Conservation (phyloP, 2,797 vertebrate genomes). For the Vultur gryphus region DNA sequence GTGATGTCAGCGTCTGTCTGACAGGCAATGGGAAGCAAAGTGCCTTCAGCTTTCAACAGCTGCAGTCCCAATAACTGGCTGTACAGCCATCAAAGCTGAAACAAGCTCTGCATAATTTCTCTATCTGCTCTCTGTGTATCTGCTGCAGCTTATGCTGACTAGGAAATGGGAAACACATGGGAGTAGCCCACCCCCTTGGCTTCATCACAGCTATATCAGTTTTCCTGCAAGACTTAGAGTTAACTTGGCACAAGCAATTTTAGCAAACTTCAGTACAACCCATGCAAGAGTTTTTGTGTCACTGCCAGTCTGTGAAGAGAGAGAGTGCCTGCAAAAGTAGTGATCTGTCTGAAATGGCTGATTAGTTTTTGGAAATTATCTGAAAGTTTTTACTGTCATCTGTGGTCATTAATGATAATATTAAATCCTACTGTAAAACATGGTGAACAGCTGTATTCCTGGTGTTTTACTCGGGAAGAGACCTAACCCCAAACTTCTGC, state of each 20-base stretch:
- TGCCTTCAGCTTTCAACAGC: constrained; percentile 17
- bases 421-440: background rate
- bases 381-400: background rate
- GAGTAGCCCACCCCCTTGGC: constrained; percentile 15
- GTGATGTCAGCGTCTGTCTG: constrained; percentile 32
- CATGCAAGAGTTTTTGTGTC: background rate
- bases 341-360: background rate
- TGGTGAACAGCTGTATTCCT: background rate
- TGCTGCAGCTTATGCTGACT: constrained; percentile 59
- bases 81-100: constrained; percentile 57
- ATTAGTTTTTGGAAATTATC: constrained; percentile 19
- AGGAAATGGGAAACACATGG: constrained; percentile 74
- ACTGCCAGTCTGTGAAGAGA: constrained; percentile 8
- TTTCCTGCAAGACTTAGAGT: constrained; percentile 55
- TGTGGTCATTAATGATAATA: background rate
- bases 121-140: constrained; percentile 45
- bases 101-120: constrained; percentile 56
- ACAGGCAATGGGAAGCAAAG: background rate
- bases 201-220: constrained; percentile 60
- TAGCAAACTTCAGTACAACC: background rate
- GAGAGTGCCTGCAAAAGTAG: constrained; percentile 38
- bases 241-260: constrained; percentile 43
- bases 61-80: background rate
- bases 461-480: background rate
- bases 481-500: background rate